These are phyloP conservation scores for Agelastica alni DNA, from an alignment of 2,888 invertebrate species.

Conservation along the genomic window DNA sequence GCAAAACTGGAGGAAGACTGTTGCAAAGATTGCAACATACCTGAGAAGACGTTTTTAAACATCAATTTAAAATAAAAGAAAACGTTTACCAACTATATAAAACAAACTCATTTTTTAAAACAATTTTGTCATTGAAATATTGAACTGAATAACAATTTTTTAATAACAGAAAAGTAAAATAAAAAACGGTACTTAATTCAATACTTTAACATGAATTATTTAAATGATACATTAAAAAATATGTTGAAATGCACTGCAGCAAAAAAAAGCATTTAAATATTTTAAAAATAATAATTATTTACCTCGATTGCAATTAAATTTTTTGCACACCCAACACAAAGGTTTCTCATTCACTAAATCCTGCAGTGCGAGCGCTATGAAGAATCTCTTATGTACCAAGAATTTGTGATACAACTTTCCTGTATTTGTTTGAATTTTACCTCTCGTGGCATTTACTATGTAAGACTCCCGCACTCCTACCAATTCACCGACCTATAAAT, in stretches of 20 bases:
- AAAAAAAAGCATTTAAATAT: too few relatives aligned
- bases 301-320: conserved; percentile 86
- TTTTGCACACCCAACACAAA: conserved; percentile 76
- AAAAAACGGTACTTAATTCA: too few relatives aligned
- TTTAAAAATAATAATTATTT: too few relatives aligned
- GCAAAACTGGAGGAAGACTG: conserved; percentile 95
- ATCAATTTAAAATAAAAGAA: too few relatives aligned
- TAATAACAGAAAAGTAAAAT: too few relatives aligned
- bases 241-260: too few relatives aligned
- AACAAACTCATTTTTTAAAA: too few relatives aligned
- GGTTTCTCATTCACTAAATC: conserved; percentile 92
- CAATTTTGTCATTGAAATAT: too few relatives aligned
- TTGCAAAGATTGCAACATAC: conserved; percentile 87
- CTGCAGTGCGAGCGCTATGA: conserved; percentile 80
- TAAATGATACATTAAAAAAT: too few relatives aligned
- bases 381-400: conserved; percentile 78
- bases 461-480: conserved; percentile 89
- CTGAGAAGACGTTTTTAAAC: not conserved
- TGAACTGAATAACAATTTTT: too few relatives aligned
- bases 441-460: conserved; percentile 76
- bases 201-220: too few relatives aligned
- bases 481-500: conserved; percentile 76
- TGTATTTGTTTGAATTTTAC: conserved; percentile 64
- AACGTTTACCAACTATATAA: too few relatives aligned
- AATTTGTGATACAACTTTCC: conserved; percentile 57